Conservation (phyloP, 2,797 vertebrate species). For the Channa striata region DNA sequence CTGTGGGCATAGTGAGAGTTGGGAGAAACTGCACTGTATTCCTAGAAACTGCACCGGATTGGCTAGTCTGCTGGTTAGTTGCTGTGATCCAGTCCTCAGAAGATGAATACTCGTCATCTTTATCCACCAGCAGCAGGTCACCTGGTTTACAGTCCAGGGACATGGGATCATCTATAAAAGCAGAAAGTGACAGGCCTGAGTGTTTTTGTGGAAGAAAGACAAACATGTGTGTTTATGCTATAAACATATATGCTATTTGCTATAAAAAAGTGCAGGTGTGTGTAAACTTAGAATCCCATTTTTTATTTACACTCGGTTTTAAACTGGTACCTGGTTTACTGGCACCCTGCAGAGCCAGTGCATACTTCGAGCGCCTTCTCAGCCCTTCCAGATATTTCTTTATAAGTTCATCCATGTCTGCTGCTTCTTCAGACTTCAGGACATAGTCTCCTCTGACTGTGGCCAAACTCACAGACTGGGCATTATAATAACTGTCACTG, state of each 20-base stretch:
- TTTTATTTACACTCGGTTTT: accelerated
- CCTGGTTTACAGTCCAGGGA: slow-evolving; percentile 89
- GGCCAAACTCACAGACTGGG: slow-evolving; percentile 82
- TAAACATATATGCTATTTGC: too few relatives aligned
- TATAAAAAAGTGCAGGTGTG: background rate
- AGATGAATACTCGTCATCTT: slow-evolving; percentile 72
- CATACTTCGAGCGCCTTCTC: slow-evolving; percentile 87
- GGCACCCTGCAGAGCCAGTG: slow-evolving; percentile 86
- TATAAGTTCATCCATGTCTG: slow-evolving; percentile 85
- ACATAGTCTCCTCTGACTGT: slow-evolving; percentile 87
- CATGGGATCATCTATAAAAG: slow-evolving; percentile 75
- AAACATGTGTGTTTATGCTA: background rate
- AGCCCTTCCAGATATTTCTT: slow-evolving; percentile 88
- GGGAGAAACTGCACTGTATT: slow-evolving; percentile 87
- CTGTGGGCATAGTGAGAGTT: slow-evolving; percentile 85
- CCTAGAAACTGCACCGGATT: slow-evolving; percentile 82
- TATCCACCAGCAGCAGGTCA: slow-evolving; percentile 87
- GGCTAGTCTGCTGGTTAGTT: slow-evolving; percentile 86
- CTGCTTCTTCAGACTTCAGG: slow-evolving; percentile 80
- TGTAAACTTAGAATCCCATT: background rate
- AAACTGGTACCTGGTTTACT: slow-evolving; percentile 71
- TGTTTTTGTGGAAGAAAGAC: background rate
- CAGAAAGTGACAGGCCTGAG: background rate
- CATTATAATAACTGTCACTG: slow-evolving; percentile 77
- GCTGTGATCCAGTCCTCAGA: slow-evolving; percentile 81